Percentiles rank a stretch among this genome's conserved stretches.
Conservation (phyloP, 92 coral and sea anemone species). For the Zoanthus gigantus region DNA sequence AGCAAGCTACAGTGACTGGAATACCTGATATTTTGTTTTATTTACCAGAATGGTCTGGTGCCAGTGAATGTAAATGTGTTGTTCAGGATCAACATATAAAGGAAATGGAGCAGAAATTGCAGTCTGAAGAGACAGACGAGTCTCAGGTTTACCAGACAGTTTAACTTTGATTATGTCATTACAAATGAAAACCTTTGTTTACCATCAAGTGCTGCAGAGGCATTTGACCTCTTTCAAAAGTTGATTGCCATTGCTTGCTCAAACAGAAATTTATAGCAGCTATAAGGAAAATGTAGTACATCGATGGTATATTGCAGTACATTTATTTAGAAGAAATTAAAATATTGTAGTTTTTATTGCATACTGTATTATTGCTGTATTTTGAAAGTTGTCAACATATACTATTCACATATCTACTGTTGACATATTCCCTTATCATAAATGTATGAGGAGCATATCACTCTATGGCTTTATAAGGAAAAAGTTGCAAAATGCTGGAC, state of each 20-base stretch:
- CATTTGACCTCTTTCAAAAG: slow-evolving; percentile 68
- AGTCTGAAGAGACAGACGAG: slow-evolving; percentile 3
- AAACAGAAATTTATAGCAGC: slow-evolving; percentile 6
- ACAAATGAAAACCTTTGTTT: slow-evolving; percentile 58
- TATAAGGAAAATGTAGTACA: neutral
- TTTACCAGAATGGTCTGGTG: slow-evolving; percentile 74
- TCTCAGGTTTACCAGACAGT: slow-evolving; percentile 41
- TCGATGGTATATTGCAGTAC: neutral
- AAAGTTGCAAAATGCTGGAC: neutral
- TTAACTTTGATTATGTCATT: slow-evolving; percentile 69
- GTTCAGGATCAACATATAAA: neutral
- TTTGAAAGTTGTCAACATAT: neutral
- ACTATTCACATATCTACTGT: neutral
- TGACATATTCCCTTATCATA: neutral
- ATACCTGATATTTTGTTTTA: slow-evolving; percentile 70
- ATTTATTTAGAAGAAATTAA: neutral
- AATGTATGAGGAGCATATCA: neutral
- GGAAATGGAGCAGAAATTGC: neutral
- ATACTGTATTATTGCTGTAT: too few relatives aligned
- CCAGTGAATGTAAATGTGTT: slow-evolving; percentile 48
- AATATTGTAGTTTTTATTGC: neutral
- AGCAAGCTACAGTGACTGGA: slow-evolving; percentile 60
- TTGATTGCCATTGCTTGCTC: slow-evolving; percentile 53
- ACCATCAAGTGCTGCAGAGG: slow-evolving; percentile 63
- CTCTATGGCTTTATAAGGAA: neutral